Evolutionary conservation across 2,113 vertebrate species (phyloP).

Genomic region (Fregetta grallaria): DNA sequence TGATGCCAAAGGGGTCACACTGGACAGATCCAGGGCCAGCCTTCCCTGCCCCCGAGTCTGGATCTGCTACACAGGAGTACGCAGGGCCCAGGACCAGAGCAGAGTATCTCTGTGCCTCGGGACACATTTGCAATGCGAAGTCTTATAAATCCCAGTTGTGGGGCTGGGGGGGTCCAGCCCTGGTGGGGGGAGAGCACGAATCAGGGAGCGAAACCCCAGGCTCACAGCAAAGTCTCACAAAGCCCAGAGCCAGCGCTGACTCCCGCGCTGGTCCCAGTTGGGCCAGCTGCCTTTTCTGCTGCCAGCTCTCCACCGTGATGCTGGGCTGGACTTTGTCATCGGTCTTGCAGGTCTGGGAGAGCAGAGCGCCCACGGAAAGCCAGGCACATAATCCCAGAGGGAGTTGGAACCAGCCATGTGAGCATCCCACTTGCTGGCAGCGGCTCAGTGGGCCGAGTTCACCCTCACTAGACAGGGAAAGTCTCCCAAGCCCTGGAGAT

Average conservation of each 20-base stretch:
- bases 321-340: background rate
- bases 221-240: background rate
- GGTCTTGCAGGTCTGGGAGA: background rate
- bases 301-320: rapidly evolving
- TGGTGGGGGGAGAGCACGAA: background rate
- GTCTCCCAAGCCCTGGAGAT: background rate
- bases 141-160: background rate
- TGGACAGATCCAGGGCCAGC: background rate
- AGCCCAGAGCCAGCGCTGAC: background rate
- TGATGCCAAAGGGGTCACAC: background rate
- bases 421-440: background rate
- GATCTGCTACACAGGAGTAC: background rate
- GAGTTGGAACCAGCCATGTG: rapidly evolving
- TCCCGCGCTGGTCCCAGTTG: background rate
- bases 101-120: background rate
- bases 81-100: background rate
- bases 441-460: background rate
- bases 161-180: background rate
- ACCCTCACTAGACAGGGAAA: background rate
- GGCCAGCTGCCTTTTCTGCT: background rate
- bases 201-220: background rate
- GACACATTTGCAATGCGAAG: background rate
- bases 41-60: background rate
- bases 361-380: background rate
- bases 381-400: background rate